Conservation (phyloP, 2,888 invertebrate genomes). For the Protonemura montana region DNA sequence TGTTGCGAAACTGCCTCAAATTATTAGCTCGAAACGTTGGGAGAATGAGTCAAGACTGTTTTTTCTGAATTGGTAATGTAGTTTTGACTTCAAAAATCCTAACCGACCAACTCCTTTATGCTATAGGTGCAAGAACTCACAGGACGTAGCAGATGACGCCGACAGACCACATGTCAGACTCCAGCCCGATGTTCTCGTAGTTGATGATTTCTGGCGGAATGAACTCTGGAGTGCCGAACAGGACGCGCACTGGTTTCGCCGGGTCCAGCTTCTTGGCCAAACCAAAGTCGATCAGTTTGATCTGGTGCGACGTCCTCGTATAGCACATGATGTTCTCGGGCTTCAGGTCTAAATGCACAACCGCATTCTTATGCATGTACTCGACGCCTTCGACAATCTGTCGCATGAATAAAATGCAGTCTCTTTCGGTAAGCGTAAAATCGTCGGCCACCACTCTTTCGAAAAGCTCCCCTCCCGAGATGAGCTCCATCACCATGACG, state of each 20-base stretch:
- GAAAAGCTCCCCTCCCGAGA: constrained; percentile 92
- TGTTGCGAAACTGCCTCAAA: too few relatives aligned
- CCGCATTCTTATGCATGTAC: constrained; percentile 84
- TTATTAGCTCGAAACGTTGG: too few relatives aligned
- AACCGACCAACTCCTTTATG: too few relatives aligned
- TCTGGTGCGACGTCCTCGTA: constrained; percentile 81
- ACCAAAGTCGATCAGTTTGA: constrained; percentile 95
- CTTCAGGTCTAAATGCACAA: constrained; percentile 92
- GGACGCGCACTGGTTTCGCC: constrained; percentile 71
- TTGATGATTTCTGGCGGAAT: constrained; percentile 92
- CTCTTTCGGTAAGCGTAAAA: constrained; percentile 89
- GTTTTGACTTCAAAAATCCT: too few relatives aligned
- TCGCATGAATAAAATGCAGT: constrained; percentile 81
- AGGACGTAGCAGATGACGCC: constrained; percentile 93
- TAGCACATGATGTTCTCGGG: constrained; percentile 96
- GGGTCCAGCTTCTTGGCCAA: constrained; percentile 78
- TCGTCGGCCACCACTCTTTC: constrained; percentile 92
- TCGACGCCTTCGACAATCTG: constrained; percentile 92
- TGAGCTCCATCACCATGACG: constrained; percentile 91
- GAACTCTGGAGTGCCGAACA: constrained; percentile 93
- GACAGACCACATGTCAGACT: constrained; percentile 95
- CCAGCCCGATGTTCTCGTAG: constrained; percentile 84
- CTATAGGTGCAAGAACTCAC: constrained; percentile 66
- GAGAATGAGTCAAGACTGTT: too few relatives aligned
- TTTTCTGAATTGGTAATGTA: too few relatives aligned